phyloP scores from a whole-genome alignment of 2,888 invertebrate species.

The Eubasilissa splendida region DNA sequence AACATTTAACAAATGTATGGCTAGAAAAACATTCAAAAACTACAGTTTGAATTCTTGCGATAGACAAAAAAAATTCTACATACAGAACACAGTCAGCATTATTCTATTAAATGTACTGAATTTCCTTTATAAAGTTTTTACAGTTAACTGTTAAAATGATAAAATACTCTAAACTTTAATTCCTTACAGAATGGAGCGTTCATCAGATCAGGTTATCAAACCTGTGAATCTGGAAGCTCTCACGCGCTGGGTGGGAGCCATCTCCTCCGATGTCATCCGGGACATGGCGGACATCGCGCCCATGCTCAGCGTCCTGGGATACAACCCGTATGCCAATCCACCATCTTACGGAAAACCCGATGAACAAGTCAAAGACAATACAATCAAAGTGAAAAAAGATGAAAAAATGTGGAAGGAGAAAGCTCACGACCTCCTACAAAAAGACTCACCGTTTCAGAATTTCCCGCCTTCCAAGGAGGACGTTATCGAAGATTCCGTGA shows the following conservation, averaged over 20 bases:
- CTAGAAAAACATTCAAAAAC: no score
- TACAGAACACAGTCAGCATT: no score
- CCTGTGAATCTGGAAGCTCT: conserved; percentile 97
- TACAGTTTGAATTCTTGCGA: no score
- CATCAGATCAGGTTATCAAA: conserved; percentile 98
- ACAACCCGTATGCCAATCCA: conserved; percentile 97
- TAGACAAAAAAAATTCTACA: no score
- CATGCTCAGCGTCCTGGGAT: conserved; percentile 93
- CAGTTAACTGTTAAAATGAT: no score
- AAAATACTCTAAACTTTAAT: background rate
- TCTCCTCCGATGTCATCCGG: conserved; percentile 91
- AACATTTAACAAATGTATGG: no score
- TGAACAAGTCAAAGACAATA: conserved; percentile 80
- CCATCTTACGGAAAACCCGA: conserved; percentile 94
- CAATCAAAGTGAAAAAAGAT: conserved; percentile 66
- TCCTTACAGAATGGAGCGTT: conserved; percentile 89
- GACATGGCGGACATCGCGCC: conserved; percentile 96
- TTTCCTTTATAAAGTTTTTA: no score
- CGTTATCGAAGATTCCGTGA: conserved; percentile 55
- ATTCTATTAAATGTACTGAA: no score
- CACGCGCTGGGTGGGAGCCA: conserved; percentile 91
- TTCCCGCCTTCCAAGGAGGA: conserved; percentile 45
- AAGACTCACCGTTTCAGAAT: conserved; percentile 31
- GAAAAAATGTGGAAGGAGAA: conserved; percentile 60
- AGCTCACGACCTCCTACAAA: conserved; percentile 53